Evolutionary conservation across 2,888 invertebrate genomes (phyloP).

Genomic region (Stenchaetothrips biformis): DNA sequence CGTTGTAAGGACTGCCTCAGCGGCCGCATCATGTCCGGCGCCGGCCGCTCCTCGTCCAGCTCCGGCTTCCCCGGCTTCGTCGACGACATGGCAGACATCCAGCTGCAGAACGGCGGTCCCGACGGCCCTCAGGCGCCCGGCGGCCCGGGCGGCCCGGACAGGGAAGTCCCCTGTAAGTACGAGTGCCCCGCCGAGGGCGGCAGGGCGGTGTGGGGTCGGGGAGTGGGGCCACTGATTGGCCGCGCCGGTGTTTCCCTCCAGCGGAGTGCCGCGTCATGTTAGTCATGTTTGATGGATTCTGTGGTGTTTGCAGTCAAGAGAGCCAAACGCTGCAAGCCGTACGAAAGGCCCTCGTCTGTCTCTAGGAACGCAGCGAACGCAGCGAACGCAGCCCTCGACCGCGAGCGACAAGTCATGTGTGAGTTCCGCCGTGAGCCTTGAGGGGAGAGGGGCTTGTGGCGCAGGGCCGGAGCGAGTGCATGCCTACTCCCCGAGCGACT

Average conservation of each 20-base stretch:
- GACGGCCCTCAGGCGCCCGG: not conserved
- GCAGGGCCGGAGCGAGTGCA: too few relatives aligned
- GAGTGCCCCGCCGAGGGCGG: not conserved
- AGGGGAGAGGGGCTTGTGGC: not conserved
- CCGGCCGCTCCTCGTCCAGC: not conserved
- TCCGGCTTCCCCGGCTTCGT: not conserved
- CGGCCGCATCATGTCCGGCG: conserved; percentile 11
- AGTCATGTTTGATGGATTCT: not conserved
- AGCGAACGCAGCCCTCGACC: not conserved
- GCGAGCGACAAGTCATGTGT: conserved; percentile 6
- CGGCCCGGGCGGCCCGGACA: too few relatives aligned
- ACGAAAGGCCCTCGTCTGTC: not conserved
- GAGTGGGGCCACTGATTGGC: too few relatives aligned
- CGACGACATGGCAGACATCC: not conserved
- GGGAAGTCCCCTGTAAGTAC: conserved; percentile 12
- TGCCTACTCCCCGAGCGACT: too few relatives aligned
- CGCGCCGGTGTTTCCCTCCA: too few relatives aligned
- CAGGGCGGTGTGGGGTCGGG: too few relatives aligned
- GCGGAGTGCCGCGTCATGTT: too few relatives aligned
- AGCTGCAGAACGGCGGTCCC: not conserved
- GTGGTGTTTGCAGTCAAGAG: not conserved
- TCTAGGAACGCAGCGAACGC: not conserved
- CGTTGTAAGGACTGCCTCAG: conserved; percentile 4
- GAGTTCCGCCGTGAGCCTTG: not conserved
- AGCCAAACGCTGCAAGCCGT: not conserved